Evolutionary conservation across 2,888 invertebrate species (phyloP).

Genomic region (Drosophila ezoana): DNA sequence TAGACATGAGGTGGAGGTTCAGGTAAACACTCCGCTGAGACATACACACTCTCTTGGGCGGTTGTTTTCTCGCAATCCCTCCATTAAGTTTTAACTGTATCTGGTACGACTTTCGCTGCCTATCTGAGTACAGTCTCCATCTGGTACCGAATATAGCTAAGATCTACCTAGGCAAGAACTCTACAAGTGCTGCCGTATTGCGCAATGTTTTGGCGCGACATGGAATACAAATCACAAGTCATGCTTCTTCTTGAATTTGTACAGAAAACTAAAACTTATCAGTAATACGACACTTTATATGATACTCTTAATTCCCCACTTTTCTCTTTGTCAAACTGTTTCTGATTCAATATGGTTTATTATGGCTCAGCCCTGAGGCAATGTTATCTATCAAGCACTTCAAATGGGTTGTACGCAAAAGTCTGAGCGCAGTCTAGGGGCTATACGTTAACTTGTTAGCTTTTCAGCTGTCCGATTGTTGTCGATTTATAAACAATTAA

Average conservation of each 20-base stretch:
- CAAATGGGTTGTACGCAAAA: neutral
- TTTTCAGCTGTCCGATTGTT: constrained; percentile 18
- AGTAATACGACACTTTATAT: neutral
- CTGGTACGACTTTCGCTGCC: too few relatives aligned
- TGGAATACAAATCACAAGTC: neutral
- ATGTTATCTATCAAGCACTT: constrained; percentile 19
- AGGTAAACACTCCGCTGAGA: neutral
- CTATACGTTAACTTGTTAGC: neutral
- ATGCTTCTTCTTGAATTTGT: neutral
- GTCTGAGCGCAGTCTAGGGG: constrained; percentile 12
- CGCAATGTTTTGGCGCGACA: neutral
- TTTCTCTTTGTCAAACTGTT: neutral
- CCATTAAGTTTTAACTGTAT: too few relatives aligned
- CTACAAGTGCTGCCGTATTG: neutral
- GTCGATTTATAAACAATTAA: constrained; percentile 26
- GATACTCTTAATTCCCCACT: neutral
- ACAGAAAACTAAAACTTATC: neutral
- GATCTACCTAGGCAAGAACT: too few relatives aligned
- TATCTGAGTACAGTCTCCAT: too few relatives aligned
- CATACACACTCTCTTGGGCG: too few relatives aligned
- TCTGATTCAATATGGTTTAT: constrained; percentile 5
- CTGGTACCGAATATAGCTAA: too few relatives aligned
- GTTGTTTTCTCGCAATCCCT: too few relatives aligned
- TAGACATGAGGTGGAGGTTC: neutral
- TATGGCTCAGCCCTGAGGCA: constrained; percentile 7